Conservation (phyloP, 2,113 vertebrate genomes). For the Emydocephalus ijimae region DNA sequence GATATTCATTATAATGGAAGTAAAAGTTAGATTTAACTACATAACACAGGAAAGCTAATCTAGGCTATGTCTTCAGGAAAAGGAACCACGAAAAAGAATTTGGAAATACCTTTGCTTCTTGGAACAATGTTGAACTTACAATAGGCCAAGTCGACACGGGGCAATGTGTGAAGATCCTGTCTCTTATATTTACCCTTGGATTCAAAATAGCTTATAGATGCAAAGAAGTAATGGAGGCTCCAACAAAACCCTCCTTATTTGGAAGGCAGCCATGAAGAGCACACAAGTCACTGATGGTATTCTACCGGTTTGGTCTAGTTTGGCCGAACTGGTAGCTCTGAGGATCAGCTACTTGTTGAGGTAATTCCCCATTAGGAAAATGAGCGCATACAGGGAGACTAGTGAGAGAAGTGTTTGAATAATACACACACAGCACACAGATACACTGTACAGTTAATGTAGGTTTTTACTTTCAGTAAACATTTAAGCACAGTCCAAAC, state of each 20-base stretch:
- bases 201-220: neutral
- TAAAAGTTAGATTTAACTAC: neutral
- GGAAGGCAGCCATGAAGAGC: neutral
- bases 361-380: no score
- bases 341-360: no score
- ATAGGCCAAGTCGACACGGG: neutral
- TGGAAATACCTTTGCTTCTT: neutral
- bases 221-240: neutral
- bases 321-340: no score
- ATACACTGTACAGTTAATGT: no score
- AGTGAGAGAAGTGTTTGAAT: no score
- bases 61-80: neutral
- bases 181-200: neutral
- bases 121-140: neutral
- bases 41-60: neutral
- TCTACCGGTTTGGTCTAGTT: no score
- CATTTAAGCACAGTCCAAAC: no score
- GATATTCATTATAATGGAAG: neutral
- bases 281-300: no score
- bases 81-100: neutral
- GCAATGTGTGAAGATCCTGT: neutral
- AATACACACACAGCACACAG: no score
- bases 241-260: neutral
- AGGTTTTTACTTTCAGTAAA: no score
- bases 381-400: no score